These are phyloP conservation scores for Agelaius phoeniceus DNA, from an alignment of 2,113 vertebrate genomes.

Conservation along the genomic window DNA sequence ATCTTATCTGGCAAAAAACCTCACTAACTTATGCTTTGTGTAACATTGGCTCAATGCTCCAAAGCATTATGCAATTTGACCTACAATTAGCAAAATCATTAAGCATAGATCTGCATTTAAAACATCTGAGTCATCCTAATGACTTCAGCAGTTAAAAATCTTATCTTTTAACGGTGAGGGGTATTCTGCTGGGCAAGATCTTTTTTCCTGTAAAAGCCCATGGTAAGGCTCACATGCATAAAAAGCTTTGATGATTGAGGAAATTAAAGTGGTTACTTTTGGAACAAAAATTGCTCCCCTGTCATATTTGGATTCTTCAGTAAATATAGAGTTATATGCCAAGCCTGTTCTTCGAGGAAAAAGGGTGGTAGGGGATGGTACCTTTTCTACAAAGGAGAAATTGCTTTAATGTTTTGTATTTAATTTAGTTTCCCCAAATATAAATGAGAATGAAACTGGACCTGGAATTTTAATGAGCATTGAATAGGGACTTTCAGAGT, in stretches of 20 bases:
- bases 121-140: background rate
- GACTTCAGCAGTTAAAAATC: background rate
- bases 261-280: background rate
- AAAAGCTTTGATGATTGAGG: background rate
- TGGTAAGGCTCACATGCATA: background rate
- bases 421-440: background rate
- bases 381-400: background rate
- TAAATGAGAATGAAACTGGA: background rate
- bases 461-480: background rate
- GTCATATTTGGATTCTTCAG: background rate
- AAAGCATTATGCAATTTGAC: background rate
- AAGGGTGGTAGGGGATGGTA: background rate
- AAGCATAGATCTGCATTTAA: background rate
- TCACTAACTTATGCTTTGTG: background rate
- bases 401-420: background rate
- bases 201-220: background rate
- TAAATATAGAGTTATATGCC: fast-evolving
- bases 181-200: background rate
- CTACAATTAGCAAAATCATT: background rate
- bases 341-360: background rate
- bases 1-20: background rate
- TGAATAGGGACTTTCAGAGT: background rate
- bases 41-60: background rate
- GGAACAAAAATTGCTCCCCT: background rate
- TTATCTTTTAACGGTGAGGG: background rate